Conservation (phyloP, 2,797 vertebrate genomes). For the Amazona finschi region DNA sequence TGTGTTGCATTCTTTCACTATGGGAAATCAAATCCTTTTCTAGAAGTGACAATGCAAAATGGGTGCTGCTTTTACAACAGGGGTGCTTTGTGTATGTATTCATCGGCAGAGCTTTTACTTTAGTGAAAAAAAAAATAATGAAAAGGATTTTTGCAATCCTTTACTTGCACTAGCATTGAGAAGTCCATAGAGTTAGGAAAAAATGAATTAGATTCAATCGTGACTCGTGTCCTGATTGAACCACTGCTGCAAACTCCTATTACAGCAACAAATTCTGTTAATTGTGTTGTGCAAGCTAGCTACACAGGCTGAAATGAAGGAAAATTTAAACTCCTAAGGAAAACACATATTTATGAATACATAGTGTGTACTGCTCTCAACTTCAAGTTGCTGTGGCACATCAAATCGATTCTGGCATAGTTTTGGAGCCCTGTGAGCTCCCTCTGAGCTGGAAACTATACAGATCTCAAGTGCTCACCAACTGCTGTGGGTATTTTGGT, state of each 20-base stretch:
- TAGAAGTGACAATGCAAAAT: not conserved
- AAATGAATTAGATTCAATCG: not conserved
- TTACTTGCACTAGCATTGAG: not conserved
- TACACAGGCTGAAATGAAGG: not conserved
- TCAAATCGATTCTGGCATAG: not conserved
- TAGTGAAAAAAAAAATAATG: not conserved
- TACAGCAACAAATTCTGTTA: slow-evolving; percentile 32
- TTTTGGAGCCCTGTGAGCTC: not conserved
- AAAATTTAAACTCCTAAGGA: not conserved
- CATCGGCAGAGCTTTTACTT: not conserved
- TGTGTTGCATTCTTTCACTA: not conserved
- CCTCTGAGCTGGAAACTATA: not conserved
- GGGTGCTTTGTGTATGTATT: accelerated
- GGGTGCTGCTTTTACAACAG: not conserved
- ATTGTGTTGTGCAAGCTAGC: not conserved
- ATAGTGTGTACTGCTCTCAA: not conserved
- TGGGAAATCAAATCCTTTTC: not conserved
- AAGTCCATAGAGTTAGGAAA: not conserved
- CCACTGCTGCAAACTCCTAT: not conserved
- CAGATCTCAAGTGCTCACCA: not conserved
- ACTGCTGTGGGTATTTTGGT: not conserved
- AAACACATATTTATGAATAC: not conserved
- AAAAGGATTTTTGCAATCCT: not conserved
- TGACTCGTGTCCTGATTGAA: not conserved
- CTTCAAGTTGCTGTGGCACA: not conserved